These are phyloP conservation scores for Stigmatopora argus DNA, from an alignment of 2,113 vertebrate genomes.

Conservation along the genomic window DNA sequence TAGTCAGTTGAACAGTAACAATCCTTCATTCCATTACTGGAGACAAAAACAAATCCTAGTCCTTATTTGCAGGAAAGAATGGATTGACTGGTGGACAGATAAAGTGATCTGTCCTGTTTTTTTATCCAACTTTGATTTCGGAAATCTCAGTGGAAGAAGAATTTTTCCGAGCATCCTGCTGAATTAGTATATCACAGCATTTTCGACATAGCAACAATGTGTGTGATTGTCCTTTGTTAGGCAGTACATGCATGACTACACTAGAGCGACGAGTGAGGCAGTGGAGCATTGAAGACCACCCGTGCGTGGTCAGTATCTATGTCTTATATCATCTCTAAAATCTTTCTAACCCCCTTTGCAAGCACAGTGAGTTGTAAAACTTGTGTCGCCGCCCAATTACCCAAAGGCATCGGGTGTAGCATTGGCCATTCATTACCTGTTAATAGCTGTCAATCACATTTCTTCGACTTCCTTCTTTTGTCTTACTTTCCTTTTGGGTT, in stretches of 20 bases:
- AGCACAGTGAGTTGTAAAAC: conserved; percentile 37
- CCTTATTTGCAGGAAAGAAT: too few species aligned
- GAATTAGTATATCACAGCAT: not conserved
- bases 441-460: conserved; percentile 35
- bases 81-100: too few species aligned
- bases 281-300: conserved; percentile 23
- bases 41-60: too few species aligned
- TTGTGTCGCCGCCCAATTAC: conserved; percentile 22
- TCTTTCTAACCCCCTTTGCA: conserved; percentile 29
- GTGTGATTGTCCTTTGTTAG: conserved; percentile 1
- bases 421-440: conserved; percentile 31
- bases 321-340: conserved; percentile 21
- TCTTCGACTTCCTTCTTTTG: not conserved
- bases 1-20: too few species aligned
- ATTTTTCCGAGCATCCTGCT: not conserved
- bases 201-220: not conserved
- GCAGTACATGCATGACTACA: conserved; percentile 24
- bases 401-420: conserved; percentile 46
- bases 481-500: conserved; percentile 19
- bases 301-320: conserved; percentile 44
- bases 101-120: too few species aligned
- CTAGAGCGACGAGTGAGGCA: conserved; percentile 18
- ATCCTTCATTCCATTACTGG: too few species aligned
- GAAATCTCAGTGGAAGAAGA: too few species aligned
- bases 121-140: too few species aligned